Evolutionary conservation across 2,797 vertebrate species (phyloP).

Genomic region (Pseudomugil tenellus): DNA sequence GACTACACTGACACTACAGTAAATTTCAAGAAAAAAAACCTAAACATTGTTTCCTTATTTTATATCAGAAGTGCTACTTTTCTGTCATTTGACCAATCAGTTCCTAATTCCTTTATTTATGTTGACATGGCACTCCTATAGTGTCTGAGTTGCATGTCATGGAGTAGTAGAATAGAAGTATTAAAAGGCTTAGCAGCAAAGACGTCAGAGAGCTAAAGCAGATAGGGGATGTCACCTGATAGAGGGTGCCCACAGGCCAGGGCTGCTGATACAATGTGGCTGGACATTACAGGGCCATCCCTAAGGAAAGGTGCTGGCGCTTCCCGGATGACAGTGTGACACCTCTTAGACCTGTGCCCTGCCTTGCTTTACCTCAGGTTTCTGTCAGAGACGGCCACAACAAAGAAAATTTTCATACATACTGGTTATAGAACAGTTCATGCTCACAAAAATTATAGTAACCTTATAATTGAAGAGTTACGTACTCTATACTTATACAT

Average conservation of each 20-base stretch:
- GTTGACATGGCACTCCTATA: background rate
- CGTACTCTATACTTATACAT: background rate
- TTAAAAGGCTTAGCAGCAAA: conserved; percentile 36
- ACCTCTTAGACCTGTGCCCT: conserved; percentile 64
- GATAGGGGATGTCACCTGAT: conserved; percentile 80
- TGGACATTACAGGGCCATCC: conserved; percentile 74
- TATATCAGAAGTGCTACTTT: conserved; percentile 19
- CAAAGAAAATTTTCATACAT: conserved; percentile 23
- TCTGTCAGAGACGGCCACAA: conserved; percentile 47
- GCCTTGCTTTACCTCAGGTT: conserved; percentile 46
- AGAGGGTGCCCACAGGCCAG: conserved; percentile 68
- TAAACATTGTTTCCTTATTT: background rate
- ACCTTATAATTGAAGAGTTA: background rate
- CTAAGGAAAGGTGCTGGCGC: conserved; percentile 64
- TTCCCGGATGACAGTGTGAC: conserved; percentile 64
- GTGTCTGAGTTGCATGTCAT: conserved; percentile 20
- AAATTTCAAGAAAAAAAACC: conserved; percentile 23
- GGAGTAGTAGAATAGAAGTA: conserved; percentile 25
- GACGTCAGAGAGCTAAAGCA: conserved; percentile 63
- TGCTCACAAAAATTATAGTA: background rate
- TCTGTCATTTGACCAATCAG: conserved; percentile 7
- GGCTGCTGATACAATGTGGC: conserved; percentile 79
- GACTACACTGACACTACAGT: conserved; percentile 13
- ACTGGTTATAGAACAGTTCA: conserved; percentile 8
- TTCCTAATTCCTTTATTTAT: conserved; percentile 4